Base-by-base conservation (phyloP, 2,888 invertebrate species). In the Diogma glabrata region DNA sequence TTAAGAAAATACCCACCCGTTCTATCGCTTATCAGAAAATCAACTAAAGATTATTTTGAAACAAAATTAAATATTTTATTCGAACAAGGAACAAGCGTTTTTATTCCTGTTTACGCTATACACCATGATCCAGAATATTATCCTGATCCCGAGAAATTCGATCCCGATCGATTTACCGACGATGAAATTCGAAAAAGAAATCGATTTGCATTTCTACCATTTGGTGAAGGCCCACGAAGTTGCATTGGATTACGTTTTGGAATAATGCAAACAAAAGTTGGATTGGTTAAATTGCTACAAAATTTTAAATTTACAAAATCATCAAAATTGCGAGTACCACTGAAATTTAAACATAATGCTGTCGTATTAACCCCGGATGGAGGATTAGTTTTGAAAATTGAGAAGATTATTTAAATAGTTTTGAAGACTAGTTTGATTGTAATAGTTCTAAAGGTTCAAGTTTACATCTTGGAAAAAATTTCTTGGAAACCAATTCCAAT, bases 1-100 rank as follows among this genome's bases (percentile, higher is more conserved):
- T 47, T 72, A 2, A 63, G 75, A 24, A 67, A 69, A 52, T 71
- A 71, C 54, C 72, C 75, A 1, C 67, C 67, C 2, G 59, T 69
- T 7, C 65, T 70, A 5, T 57, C 67, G 12, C 62, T 72, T 5
- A 70, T 70, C 51, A 62, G 70, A 6, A 55, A 63, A 50, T 72
- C 72, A 50, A 65, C 66, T 12, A 62, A 64, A 53, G 60, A 61
- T 12, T 72, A 63, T 16, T 24, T 16, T 6, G 51, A 64, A 2
- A 59, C 61, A 1, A 54, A 55, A 12, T 57, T 58, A 3, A 54
- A 60, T 12, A 47, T 58, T 1, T 50, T 58, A 1, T 54, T 64
- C 6, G 57, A 60, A 26, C 60, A 62, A 33, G 62, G 59, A 2
- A 58, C 58, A 3, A 30, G 52, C 3, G 52, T 65, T 12, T 20